Evolutionary conservation across 2,888 invertebrate genomes (phyloP).

Genomic region (Drosophila prostipennis): DNA sequence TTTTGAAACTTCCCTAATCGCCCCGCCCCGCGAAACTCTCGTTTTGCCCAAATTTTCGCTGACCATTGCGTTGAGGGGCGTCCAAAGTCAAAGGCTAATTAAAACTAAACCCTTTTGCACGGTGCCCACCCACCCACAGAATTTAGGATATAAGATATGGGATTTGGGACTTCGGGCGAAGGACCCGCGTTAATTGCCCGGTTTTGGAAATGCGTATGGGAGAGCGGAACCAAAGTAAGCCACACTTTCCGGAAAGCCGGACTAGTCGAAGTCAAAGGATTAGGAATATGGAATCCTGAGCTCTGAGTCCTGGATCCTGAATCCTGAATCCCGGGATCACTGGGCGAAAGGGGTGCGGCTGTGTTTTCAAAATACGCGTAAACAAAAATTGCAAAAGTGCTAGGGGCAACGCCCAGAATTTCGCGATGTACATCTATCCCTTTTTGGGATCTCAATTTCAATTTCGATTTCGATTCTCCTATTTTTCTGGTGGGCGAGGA

Average conservation of each 20-base stretch:
- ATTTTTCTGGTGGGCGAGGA: conserved; percentile 1
- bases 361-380: conserved; percentile 73
- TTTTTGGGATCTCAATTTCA: not conserved
- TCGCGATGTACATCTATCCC: no score
- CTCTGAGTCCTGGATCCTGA: no score
- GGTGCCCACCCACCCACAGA: conserved; percentile 24
- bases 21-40: conserved; percentile 10
- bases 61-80: conserved; percentile 48
- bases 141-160: not conserved
- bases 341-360: conserved; percentile 74
- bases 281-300: no score
- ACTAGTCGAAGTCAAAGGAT: conserved; percentile 20
- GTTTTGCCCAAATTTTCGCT: conserved; percentile 11
- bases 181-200: conserved; percentile 71
- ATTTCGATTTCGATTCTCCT: not conserved
- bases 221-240: conserved; percentile 74
- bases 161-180: conserved; percentile 54
- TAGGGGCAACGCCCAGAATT: conserved; percentile 16
- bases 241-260: conserved; percentile 76
- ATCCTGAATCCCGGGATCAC: conserved; percentile 43
- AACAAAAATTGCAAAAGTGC: conserved; percentile 74
- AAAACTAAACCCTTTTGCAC: conserved; percentile 64
- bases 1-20: conserved; percentile 26
- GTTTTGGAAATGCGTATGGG: conserved; percentile 40
- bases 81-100: conserved; percentile 69